Percentiles rank a stretch among this genome's conserved stretches.
These are phyloP conservation scores for Notothenia coriiceps DNA, from an alignment of 2,113 vertebrate species.

Conservation along the genomic window DNA sequence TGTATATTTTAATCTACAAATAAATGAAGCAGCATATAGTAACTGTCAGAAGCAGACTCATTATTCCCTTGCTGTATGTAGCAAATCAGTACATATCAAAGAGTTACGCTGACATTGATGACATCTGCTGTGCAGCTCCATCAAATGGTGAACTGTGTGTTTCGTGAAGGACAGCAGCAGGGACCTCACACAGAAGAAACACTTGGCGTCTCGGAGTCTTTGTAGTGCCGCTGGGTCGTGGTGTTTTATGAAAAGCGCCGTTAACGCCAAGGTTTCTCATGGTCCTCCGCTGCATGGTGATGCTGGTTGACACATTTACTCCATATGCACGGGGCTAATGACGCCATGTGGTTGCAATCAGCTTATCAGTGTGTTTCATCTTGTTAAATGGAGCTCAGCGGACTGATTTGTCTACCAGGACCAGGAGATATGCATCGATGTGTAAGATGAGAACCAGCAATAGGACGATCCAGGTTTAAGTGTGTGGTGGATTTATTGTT, in stretches of 20 bases:
- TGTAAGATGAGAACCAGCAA: conserved; percentile 40
- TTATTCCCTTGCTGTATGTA: background rate
- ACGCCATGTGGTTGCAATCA: conserved; percentile 78
- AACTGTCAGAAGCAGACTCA: background rate
- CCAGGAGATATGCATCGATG: conserved; percentile 18
- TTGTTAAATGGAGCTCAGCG: conserved; percentile 63
- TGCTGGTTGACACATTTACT: conserved; percentile 76
- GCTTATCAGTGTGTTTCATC: conserved; percentile 75
- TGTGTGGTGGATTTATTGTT: conserved; percentile 29
- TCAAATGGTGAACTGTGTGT: conserved; percentile 49
- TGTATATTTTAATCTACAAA: background rate
- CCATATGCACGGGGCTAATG: conserved; percentile 75
- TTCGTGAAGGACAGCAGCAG: conserved; percentile 36
- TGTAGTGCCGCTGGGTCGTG: conserved; percentile 62
- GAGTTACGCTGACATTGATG: conserved; percentile 48
- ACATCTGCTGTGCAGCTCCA: conserved; percentile 79
- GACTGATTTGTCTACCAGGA: conserved; percentile 29
- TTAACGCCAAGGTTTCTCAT: conserved; percentile 75
- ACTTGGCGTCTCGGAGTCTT: conserved; percentile 53
- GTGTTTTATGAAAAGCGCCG: conserved; percentile 72
- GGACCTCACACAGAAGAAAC: conserved; percentile 77
- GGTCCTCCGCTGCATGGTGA: conserved; percentile 41
- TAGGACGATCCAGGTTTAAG: conserved; percentile 9
- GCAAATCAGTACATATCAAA: conserved; percentile 37
- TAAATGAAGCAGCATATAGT: background rate